Evolutionary conservation across 2,888 invertebrate genomes (phyloP).

Genomic region (Andrena dorsata): DNA sequence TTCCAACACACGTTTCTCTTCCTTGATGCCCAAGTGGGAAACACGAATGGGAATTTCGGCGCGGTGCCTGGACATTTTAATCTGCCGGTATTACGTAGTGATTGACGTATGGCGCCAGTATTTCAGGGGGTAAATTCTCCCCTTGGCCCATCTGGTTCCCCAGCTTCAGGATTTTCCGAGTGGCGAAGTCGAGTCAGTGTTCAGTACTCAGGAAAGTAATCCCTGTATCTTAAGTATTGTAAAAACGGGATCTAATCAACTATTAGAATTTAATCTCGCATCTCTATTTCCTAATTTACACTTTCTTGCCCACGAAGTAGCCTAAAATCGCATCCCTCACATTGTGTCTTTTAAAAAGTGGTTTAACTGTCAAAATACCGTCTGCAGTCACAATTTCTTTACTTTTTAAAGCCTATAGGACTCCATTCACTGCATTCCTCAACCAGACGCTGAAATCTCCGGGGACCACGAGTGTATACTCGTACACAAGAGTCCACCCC

Average conservation of each 20-base stretch:
- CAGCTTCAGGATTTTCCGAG: slow-evolving; percentile 62
- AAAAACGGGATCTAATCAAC: too few relatives aligned
- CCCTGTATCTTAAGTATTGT: slow-evolving; percentile 11
- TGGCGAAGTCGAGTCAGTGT: slow-evolving; percentile 48
- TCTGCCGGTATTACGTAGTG: slow-evolving; percentile 77
- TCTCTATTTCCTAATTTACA: too few relatives aligned
- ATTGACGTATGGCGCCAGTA: slow-evolving; percentile 77
- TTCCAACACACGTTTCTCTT: neutral
- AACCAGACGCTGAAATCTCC: neutral
- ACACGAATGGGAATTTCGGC: slow-evolving; percentile 30
- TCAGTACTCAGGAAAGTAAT: slow-evolving; percentile 47
- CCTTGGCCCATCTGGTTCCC: slow-evolving; percentile 40
- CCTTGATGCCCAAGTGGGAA: neutral
- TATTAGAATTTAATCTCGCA: too few relatives aligned
- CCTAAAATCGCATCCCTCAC: too few relatives aligned
- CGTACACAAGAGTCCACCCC: slow-evolving; percentile 45
- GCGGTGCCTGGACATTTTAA: slow-evolving; percentile 73
- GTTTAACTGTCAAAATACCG: too few relatives aligned
- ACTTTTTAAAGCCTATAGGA: neutral
- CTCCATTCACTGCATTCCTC: neutral
- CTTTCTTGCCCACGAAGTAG: too few relatives aligned
- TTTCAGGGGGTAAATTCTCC: slow-evolving; percentile 51
- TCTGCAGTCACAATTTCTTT: neutral
- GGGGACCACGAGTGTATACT: neutral
- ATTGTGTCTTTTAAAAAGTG: too few relatives aligned